Evolutionary conservation across 2,888 invertebrate genomes (phyloP).

Genomic region (Acanthosepion pharaonis): DNA sequence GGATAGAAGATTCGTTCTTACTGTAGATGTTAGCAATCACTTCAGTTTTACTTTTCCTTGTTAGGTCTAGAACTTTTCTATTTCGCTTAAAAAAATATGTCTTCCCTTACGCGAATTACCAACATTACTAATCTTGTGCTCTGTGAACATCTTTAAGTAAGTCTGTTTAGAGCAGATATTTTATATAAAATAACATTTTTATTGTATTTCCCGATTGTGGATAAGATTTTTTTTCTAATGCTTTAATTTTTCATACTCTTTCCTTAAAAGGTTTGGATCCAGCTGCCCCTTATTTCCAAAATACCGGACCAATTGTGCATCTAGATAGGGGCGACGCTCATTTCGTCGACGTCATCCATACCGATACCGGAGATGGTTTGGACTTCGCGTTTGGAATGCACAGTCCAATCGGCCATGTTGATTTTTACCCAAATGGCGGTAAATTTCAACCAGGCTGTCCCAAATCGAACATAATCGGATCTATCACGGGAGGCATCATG

Average conservation of each 20-base stretch:
- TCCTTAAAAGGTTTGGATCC: constrained; percentile 81
- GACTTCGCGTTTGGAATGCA: constrained; percentile 62
- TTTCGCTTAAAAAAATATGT: too few species aligned
- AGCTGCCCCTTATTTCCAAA: constrained; percentile 92
- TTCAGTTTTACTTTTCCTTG: too few species aligned
- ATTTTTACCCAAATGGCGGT: constrained; percentile 75
- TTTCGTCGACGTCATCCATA: constrained; percentile 92
- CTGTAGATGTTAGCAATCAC: too few species aligned
- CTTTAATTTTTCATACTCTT: not conserved
- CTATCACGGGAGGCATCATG: not conserved
- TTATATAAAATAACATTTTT: too few species aligned
- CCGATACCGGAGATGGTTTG: constrained; percentile 79
- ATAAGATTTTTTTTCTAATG: not conserved
- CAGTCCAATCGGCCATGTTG: constrained; percentile 72
- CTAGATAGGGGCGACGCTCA: constrained; percentile 88
- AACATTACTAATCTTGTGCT: too few species aligned
- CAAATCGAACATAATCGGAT: constrained; percentile 17
- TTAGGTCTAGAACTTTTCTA: too few species aligned
- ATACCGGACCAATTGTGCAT: constrained; percentile 86
- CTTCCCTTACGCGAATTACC: too few species aligned
- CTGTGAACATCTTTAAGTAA: too few species aligned
- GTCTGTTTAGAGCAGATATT: too few species aligned
- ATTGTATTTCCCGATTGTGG: not conserved
- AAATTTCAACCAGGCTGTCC: constrained; percentile 73
- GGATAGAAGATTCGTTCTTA: too few species aligned